Percentiles rank a stretch among this genome's conserved stretches.
Evolutionary conservation across 2,113 vertebrate species (phyloP).

Genomic region (Cynopterus brachyotis): DNA sequence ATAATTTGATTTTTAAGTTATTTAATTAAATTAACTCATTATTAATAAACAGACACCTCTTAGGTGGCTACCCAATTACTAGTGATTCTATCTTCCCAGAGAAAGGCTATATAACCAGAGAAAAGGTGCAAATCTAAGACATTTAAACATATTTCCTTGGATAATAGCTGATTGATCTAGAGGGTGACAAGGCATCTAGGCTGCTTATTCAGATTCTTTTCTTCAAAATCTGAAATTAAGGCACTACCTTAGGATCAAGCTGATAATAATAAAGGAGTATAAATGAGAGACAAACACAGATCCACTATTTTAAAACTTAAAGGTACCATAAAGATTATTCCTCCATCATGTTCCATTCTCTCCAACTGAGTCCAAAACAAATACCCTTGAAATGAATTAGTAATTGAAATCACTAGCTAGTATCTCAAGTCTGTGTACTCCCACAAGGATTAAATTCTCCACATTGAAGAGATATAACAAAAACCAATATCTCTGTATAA

Average conservation of each 20-base stretch:
- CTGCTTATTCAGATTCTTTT: neutral
- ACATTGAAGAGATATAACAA: neutral
- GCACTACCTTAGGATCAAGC: neutral
- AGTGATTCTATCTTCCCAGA: neutral
- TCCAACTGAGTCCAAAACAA: neutral
- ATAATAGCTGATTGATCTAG: neutral
- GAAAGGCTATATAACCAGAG: neutral
- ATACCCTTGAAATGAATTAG: neutral
- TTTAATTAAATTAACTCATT: neutral
- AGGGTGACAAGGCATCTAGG: neutral
- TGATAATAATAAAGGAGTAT: neutral
- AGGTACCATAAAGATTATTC: neutral
- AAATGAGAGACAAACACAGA: neutral
- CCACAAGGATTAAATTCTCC: neutral
- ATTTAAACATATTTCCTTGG: neutral
- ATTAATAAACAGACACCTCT: neutral
- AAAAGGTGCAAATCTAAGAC: neutral
- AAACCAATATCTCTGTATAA: neutral
- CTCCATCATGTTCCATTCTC: neutral
- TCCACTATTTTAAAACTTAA: neutral
- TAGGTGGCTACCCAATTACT: neutral
- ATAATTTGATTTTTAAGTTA: neutral
- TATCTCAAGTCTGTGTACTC: neutral
- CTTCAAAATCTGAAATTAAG: constrained; percentile 38
- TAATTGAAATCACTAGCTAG: neutral